Percentiles rank a stretch among this genome's conserved stretches.
Conservation (phyloP, 2,797 vertebrate genomes). For the Clarias platycephalus region DNA sequence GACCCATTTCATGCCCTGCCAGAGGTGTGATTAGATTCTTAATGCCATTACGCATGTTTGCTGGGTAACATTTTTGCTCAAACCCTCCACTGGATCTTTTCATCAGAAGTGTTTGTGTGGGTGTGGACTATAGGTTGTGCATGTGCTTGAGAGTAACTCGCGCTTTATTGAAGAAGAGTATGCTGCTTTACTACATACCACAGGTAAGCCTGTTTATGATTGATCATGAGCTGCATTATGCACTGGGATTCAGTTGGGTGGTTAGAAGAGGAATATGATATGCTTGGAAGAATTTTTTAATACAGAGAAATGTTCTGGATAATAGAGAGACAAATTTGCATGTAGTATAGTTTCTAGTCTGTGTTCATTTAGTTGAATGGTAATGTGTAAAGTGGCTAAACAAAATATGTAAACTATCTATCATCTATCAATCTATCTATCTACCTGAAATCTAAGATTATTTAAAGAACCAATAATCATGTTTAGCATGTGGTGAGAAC, state of each 20-base stretch:
- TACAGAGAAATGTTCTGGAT: neutral
- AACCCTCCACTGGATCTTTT: neutral
- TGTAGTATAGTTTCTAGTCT: neutral
- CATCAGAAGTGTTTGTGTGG: neutral
- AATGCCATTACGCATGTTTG: conserved; percentile 38
- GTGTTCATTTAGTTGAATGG: neutral
- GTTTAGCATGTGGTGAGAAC: neutral
- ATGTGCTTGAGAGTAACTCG: conserved; percentile 1
- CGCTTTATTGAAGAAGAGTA: conserved; percentile 34
- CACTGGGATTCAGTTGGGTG: neutral
- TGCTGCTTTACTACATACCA: conserved; percentile 59
- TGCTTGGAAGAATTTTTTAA: neutral
- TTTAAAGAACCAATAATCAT: neutral
- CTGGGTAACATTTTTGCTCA: conserved; percentile 10
- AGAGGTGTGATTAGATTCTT: conserved; percentile 36
- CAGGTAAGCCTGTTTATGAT: conserved; percentile 56
- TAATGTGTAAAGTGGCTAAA: neutral
- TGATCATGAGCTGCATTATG: neutral
- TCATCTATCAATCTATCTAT: neutral
- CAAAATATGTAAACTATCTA: neutral
- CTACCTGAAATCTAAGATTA: neutral
- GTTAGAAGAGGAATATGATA: neutral
- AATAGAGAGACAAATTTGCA: neutral
- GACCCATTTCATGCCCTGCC: neutral
- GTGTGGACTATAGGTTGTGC: neutral